Evolutionary conservation across 2,797 vertebrate genomes (phyloP).

Genomic region (Chaetophractus vellerosus): DNA sequence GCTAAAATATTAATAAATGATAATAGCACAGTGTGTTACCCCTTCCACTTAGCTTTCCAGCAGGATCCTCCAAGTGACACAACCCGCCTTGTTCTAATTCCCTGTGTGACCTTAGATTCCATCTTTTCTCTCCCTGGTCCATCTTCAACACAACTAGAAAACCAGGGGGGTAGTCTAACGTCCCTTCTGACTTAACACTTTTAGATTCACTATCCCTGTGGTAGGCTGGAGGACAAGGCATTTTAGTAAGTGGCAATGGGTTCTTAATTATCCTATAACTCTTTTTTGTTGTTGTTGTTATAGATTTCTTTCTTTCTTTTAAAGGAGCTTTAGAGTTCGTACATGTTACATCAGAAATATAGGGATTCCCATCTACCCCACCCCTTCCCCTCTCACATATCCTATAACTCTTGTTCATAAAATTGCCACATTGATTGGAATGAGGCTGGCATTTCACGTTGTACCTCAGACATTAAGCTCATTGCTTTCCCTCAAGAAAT

Average conservation of each 20-base stretch:
- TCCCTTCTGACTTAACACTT: not conserved
- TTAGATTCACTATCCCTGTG: not conserved
- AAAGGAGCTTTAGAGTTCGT: too few species aligned
- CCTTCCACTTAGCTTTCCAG: not conserved
- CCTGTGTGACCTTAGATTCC: not conserved
- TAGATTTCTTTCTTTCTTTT: too few species aligned
- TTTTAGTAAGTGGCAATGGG: not conserved
- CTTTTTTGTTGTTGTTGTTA: too few species aligned
- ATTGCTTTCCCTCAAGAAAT: not conserved
- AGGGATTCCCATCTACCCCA: too few species aligned
- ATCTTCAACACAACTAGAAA: not conserved
- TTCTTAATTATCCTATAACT: not conserved
- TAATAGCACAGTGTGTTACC: not conserved
- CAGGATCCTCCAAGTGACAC: not conserved
- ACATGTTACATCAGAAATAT: too few species aligned
- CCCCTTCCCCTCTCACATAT: too few species aligned
- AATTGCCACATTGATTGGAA: not conserved
- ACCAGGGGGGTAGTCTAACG: too few species aligned
- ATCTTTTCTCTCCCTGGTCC: not conserved
- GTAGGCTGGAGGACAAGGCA: not conserved
- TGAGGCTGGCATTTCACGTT: not conserved
- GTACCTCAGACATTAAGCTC: constrained; percentile 1
- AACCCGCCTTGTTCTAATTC: not conserved
- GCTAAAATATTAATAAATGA: not conserved
- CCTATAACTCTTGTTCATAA: not conserved